Conservation (phyloP, 2,888 invertebrate genomes). For the Tipula unca region DNA sequence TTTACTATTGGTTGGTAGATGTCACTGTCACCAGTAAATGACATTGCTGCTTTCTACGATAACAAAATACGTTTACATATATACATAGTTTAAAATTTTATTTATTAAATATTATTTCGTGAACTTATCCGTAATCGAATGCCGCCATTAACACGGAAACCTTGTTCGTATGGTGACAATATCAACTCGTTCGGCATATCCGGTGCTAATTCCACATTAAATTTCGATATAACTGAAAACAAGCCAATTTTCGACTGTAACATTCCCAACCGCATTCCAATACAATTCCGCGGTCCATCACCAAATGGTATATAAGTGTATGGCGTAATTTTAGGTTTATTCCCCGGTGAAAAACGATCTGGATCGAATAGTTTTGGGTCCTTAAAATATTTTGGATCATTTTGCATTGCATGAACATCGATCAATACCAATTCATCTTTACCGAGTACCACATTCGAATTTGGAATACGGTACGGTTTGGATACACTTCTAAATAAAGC, state of each 20-base stretch:
- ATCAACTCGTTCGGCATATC: not conserved
- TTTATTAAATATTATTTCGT: too few species aligned
- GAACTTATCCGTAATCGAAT: not conserved
- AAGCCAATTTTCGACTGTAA: not conserved
- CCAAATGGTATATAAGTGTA: not conserved
- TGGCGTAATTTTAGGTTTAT: not conserved
- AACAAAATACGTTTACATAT: too few species aligned
- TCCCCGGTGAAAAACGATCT: slow-evolving; percentile 16
- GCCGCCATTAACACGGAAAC: not conserved
- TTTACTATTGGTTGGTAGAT: too few species aligned
- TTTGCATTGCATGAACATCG: slow-evolving; percentile 15
- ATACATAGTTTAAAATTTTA: too few species aligned
- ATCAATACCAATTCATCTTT: slow-evolving; percentile 3
- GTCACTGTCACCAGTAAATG: too few species aligned
- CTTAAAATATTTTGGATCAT: slow-evolving; percentile 20
- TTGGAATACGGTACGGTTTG: slow-evolving; percentile 21
- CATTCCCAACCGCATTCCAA: not conserved
- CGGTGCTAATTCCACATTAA: not conserved
- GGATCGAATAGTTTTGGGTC: slow-evolving; percentile 21
- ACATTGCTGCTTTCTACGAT: too few species aligned
- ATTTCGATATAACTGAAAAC: not conserved
- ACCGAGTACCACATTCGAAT: slow-evolving; percentile 17
- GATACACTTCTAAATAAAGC: slow-evolving; percentile 22
- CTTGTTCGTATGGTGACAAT: not conserved
- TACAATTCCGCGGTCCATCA: not conserved